Conservation (phyloP, 2,888 invertebrate genomes). For the Minunthozetes semirufus region DNA sequence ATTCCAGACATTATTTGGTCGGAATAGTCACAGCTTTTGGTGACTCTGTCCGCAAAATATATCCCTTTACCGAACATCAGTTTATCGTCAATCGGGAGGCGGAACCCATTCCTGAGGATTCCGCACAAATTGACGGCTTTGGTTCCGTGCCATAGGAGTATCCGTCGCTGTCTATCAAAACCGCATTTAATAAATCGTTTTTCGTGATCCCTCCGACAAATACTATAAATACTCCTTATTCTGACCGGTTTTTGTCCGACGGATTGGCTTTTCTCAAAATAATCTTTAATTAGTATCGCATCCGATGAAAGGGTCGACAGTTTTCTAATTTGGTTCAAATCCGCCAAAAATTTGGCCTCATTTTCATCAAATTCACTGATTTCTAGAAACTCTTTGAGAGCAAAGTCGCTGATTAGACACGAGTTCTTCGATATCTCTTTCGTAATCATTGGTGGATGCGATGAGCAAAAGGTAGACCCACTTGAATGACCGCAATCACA, state of each 20-base stretch:
- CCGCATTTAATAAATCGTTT: not conserved
- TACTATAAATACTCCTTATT: not conserved
- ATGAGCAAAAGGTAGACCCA: not conserved
- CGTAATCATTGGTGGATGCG: not conserved
- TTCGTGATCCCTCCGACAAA: constrained; percentile 8
- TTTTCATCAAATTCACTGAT: not conserved
- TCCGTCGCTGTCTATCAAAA: not conserved
- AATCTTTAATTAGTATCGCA: not conserved
- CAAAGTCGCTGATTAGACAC: not conserved
- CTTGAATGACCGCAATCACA: constrained; percentile 6
- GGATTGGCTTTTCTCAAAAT: not conserved
- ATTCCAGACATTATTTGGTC: not conserved
- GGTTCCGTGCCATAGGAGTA: constrained; percentile 26
- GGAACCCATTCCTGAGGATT: not conserved
- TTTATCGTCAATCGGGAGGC: not conserved
- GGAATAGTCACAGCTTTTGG: not conserved
- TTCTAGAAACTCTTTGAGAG: not conserved
- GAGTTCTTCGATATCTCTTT: not conserved
- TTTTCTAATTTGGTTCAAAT: not conserved
- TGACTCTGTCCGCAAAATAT: constrained; percentile 10
- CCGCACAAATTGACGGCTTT: not conserved
- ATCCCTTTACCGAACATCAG: not conserved
- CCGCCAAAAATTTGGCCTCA: not conserved
- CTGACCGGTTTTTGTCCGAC: not conserved
- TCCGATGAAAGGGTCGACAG: not conserved